These are phyloP conservation scores for Sciurus carolinensis DNA, from an alignment of 2,797 vertebrate species.

Conservation along the genomic window DNA sequence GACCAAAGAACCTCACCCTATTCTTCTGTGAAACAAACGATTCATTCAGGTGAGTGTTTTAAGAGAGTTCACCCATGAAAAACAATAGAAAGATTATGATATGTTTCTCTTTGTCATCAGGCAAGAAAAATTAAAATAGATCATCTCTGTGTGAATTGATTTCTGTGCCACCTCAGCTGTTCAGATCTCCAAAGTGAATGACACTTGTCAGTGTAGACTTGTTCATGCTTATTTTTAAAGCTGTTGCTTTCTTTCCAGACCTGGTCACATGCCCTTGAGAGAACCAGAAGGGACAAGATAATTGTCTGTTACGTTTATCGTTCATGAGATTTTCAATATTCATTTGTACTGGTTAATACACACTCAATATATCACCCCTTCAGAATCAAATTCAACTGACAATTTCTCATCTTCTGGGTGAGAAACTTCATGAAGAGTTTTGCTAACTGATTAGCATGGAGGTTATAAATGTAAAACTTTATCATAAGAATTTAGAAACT, in stretches of 20 bases:
- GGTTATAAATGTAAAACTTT: not conserved
- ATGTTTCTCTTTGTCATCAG: slow-evolving; percentile 44
- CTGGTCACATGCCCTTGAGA: not conserved
- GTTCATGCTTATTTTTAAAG: slow-evolving; percentile 20
- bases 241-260: not conserved
- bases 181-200: slow-evolving; percentile 9
- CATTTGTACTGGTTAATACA: not conserved
- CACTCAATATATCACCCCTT: not conserved
- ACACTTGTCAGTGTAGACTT: not conserved
- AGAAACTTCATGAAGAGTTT: slow-evolving; percentile 33
- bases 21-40: not conserved
- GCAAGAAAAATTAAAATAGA: slow-evolving; percentile 24
- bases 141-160: slow-evolving; percentile 46
- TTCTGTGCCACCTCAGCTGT: slow-evolving; percentile 56
- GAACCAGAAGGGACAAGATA: not conserved
- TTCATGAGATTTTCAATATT: not conserved
- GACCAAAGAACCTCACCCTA: not conserved
- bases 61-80: not conserved
- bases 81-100: not conserved
- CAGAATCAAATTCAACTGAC: not conserved
- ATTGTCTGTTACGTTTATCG: no score
- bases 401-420: not conserved
- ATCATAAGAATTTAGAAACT: not conserved
- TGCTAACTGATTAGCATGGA: not conserved
- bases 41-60: slow-evolving; percentile 57